These are phyloP conservation scores for Pan paniscus DNA, from an alignment of 2,113 vertebrate genomes.

Conservation along the genomic window DNA sequence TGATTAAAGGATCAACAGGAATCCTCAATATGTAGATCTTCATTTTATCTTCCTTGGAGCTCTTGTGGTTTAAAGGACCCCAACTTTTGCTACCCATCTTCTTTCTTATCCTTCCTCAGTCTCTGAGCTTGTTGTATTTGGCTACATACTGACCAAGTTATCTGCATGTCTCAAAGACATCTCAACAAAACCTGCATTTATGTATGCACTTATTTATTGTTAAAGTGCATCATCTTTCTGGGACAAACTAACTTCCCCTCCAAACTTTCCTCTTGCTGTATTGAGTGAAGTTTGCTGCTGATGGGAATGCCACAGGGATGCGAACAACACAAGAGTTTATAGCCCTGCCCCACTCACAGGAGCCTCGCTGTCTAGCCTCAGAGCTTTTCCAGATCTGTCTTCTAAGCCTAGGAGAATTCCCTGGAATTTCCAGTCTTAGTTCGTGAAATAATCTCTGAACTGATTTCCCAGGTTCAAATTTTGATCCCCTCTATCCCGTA, in stretches of 20 bases:
- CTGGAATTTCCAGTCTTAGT: background rate
- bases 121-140: background rate
- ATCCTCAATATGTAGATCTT: background rate
- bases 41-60: background rate
- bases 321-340: fast-evolving
- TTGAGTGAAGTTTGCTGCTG: background rate
- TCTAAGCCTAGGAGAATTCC: too few species aligned
- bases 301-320: fast-evolving
- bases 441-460: background rate
- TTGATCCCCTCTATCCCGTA: background rate
- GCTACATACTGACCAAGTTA: background rate
- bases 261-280: background rate
- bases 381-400: background rate
- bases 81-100: background rate
- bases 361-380: fast-evolving
- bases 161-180: background rate
- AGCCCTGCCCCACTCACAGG: fast-evolving
- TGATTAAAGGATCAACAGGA: background rate
- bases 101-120: background rate
- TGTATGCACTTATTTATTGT: too few species aligned
- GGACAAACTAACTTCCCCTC: background rate
- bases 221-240: background rate
- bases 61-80: background rate
- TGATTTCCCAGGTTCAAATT: background rate
- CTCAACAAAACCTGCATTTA: background rate